Percentiles rank a stretch among this genome's conserved stretches.
phyloP scores from a whole-genome alignment of 2,888 invertebrate species.

The Silvanus unidentatus region DNA sequence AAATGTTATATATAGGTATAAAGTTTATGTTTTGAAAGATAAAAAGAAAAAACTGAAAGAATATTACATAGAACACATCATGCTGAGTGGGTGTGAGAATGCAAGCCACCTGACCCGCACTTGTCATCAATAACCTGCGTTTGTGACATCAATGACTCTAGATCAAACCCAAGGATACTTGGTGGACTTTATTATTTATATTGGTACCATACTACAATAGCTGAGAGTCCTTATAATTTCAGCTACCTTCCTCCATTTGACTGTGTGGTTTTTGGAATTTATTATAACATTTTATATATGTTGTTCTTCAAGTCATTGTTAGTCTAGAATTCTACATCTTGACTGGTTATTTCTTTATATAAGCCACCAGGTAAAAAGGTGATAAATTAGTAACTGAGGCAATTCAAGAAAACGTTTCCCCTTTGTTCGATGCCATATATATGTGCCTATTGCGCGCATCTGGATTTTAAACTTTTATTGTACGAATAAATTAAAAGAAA shows the following conservation, averaged over 20 bases:
- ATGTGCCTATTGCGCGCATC: no score
- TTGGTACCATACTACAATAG: constrained; percentile 9
- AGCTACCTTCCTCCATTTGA: constrained; percentile 13
- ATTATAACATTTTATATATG: constrained; percentile 27
- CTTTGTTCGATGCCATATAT: no score
- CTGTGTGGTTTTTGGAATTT: constrained; percentile 30
- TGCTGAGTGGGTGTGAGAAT: constrained; percentile 41
- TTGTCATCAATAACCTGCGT: constrained; percentile 44
- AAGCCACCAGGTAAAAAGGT: constrained; percentile 18
- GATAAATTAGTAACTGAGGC: constrained; percentile 16
- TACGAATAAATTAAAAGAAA: no score
- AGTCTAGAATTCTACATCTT: constrained; percentile 27
- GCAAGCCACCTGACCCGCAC: constrained; percentile 38
- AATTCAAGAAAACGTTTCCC: not conserved
- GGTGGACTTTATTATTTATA: constrained; percentile 19
- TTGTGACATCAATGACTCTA: constrained; percentile 43
- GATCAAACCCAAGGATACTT: constrained; percentile 23
- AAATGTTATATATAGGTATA: constrained; percentile 5
- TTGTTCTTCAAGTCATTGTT: constrained; percentile 24
- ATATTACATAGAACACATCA: constrained; percentile 9
- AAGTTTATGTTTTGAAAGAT: constrained; percentile 15
- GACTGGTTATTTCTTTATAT: constrained; percentile 18
- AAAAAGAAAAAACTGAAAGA: not conserved
- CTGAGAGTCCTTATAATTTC: constrained; percentile 2
- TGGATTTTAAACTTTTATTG: no score